Evolutionary conservation across 2,797 vertebrate genomes (phyloP).

Genomic region (Triplophysa bombifrons): DNA sequence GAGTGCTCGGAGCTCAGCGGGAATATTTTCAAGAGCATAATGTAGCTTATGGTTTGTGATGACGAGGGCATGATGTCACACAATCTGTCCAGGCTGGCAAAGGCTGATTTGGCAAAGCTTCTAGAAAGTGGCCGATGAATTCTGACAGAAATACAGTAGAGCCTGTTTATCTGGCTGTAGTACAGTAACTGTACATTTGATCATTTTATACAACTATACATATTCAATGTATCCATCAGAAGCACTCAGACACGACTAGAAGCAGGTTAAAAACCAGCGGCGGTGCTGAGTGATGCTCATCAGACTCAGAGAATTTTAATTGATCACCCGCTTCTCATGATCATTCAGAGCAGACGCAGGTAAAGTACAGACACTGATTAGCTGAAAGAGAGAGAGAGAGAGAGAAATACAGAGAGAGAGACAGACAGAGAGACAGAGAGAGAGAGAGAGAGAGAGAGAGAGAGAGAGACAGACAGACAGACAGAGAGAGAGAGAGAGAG

Average conservation of each 20-base stretch:
- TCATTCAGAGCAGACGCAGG: background rate
- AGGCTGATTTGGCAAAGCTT: no score
- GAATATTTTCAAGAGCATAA: background rate
- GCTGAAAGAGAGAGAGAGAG: background rate
- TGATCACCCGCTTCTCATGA: constrained; percentile 30
- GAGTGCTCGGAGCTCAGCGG: background rate
- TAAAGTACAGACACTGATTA: background rate
- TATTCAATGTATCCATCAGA: no score
- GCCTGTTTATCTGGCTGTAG: no score
- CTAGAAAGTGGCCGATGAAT: no score
- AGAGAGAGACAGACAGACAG: background rate
- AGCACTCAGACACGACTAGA: background rate
- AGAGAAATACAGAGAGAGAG: background rate
- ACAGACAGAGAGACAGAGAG: background rate
- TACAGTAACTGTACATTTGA: no score
- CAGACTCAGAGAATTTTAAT: constrained; percentile 39
- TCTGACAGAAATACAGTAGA: no score
- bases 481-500: no score
- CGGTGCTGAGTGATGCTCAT: constrained; percentile 5
- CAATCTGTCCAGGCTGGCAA: no score
- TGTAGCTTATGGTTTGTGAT: no score
- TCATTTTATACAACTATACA: no score
- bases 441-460: background rate
- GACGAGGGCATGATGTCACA: no score
- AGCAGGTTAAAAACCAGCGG: background rate